Percentiles rank a stretch among this genome's conserved stretches.
Conservation (phyloP, 2,113 vertebrate species). For the Asarcornis scutulata region DNA sequence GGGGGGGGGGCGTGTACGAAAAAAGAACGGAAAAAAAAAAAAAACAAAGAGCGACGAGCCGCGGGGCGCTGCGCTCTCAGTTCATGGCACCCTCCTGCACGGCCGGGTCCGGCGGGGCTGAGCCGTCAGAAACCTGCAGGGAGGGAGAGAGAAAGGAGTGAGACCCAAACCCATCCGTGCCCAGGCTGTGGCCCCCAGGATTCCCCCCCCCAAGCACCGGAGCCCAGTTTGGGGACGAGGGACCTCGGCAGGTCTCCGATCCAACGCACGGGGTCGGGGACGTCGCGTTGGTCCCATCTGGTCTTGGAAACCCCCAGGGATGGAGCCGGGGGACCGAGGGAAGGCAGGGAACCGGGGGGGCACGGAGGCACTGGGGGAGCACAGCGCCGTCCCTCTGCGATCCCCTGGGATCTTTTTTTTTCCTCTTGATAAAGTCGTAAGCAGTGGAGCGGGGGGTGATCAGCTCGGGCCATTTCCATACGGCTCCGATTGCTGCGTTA, state of each 20-base stretch:
- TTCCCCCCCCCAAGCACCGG: no score
- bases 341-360: no score
- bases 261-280: no score
- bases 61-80: constrained; percentile 28
- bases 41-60: not conserved
- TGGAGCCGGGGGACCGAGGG: no score
- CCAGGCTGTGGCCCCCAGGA: no score
- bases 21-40: not conserved
- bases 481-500: not conserved
- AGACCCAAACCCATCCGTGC: not conserved
- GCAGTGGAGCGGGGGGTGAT: constrained; percentile 30
- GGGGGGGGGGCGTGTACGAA: not conserved
- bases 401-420: not conserved
- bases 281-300: no score
- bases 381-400: not conserved
- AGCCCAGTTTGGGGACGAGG: no score
- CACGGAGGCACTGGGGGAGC: no score
- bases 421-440: constrained; percentile 13
- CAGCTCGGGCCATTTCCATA: constrained; percentile 25
- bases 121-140: not conserved
- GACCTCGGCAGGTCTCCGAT: no score
- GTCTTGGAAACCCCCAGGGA: no score
- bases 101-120: not conserved
- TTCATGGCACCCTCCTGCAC: constrained; percentile 68
- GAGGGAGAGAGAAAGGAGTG: not conserved